Percentiles rank a stretch among this genome's conserved stretches.
These are phyloP conservation scores for Halcyon malimbica DNA, from an alignment of 2,113 vertebrate genomes.

Conservation along the genomic window DNA sequence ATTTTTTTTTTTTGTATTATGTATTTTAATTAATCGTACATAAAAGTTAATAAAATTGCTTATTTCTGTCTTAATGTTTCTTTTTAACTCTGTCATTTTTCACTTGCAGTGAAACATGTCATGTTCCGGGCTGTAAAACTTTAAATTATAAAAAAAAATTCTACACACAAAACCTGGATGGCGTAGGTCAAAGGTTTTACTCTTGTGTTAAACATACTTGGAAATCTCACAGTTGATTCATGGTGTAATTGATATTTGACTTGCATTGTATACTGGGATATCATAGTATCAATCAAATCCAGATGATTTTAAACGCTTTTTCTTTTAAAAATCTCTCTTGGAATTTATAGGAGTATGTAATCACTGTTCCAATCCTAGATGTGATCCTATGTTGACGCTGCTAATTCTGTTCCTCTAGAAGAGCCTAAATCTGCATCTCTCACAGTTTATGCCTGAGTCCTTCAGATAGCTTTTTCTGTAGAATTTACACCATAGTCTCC, in stretches of 20 bases:
- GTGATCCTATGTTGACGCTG: not conserved
- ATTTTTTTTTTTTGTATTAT: not conserved
- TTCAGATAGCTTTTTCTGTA: not conserved
- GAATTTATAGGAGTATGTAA: not conserved
- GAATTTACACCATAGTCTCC: not conserved
- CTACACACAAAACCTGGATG: constrained; percentile 47
- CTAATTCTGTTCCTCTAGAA: not conserved
- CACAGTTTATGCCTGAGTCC: not conserved
- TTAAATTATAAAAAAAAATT: constrained; percentile 22
- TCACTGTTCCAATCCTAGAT: not conserved
- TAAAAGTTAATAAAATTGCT: not conserved
- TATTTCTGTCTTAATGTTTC: constrained; percentile 25
- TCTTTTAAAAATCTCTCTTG: not conserved
- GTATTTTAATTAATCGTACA: not conserved
- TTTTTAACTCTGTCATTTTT: constrained; percentile 45
- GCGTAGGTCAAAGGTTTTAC: constrained; percentile 35
- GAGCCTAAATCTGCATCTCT: not conserved
- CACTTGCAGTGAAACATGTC: constrained; percentile 50
- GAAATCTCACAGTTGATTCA: constrained; percentile 11
- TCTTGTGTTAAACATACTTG: constrained; percentile 9
- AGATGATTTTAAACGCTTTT: not conserved
- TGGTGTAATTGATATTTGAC: not conserved
- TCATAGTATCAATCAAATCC: not conserved
- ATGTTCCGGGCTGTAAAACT: constrained; percentile 51
- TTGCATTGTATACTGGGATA: not conserved